Base-by-base conservation (phyloP, 2,888 invertebrate species). In the Nasonia oneida region DNA sequence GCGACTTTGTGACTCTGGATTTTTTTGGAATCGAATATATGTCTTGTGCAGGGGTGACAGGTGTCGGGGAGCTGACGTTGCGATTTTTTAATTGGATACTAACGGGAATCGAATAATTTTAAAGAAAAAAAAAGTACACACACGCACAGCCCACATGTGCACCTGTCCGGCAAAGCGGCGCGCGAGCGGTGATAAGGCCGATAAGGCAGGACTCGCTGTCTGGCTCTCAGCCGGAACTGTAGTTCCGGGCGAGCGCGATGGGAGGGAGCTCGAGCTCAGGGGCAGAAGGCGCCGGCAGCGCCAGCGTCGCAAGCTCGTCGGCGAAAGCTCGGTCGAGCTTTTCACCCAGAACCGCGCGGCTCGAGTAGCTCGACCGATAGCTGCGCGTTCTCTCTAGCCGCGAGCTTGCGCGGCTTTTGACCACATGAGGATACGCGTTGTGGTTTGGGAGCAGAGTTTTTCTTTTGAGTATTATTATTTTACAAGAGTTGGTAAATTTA, bases 281-380 rank as follows among this genome's bases (percentile, higher is more conserved):
- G 89, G 89, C 91, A 91, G 90, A 90, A 90, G 91, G 91, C 90
- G 91, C 92, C 91, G 90, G 89, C 88, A 89, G 88, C 88, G 47
- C 57, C 50, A n/a, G 84, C 29, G 29, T 42, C 73, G n/a, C 73
- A 47, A 73, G 73, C 57, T 18, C 70, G 73, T n/a, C n/a, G 18
- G 50, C 88, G 81, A 86, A 90, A 90, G 90, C 91, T 91, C 91
- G 89, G 88, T 88, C 90, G 91, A 90, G 90, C 90, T 89, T 88
- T 87, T 86, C 86, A 37, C 5, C 73, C 85, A 88, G 87, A 89
- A 88, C 89, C 89, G 6, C 18, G 53, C 15, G 3, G 15, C 89
- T 73, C 23, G 42, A 33, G n/a, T 5, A 29, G 76, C 86, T 83
- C 86, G 33, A 80, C 76, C 86, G 86, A 80, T 86, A 86, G 73